A percentile compares a stretch with the other conserved stretches of the same genome.
Conservation (phyloP, 2,888 invertebrate genomes). For the Drosophila robusta region DNA sequence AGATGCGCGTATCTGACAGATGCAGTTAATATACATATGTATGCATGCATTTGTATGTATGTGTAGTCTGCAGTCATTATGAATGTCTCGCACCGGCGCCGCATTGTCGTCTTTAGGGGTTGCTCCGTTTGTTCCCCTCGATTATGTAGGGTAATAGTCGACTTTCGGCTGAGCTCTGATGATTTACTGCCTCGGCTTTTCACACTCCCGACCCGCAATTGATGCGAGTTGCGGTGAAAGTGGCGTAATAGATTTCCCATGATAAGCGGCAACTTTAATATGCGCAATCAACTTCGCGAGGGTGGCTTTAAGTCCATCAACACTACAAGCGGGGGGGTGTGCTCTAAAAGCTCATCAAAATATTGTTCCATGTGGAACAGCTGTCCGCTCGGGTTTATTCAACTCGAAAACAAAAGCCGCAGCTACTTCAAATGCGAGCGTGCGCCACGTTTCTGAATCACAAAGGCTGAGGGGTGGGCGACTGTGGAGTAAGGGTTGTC, state of each 20-base stretch:
- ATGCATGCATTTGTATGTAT: conserved; percentile 2
- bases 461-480: conserved; percentile 1
- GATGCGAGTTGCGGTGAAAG: conserved; percentile 63
- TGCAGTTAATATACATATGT: conserved; percentile 28
- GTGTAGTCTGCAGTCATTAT: conserved; percentile 37
- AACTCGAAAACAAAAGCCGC: conserved; percentile 54
- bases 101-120: conserved; percentile 42
- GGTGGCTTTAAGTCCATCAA: conserved; percentile 41
- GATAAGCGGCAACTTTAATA: conserved; percentile 37
- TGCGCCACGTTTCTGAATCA: conserved; percentile 53
- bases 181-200: conserved; percentile 53
- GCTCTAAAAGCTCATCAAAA: conserved; percentile 47
- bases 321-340: conserved; percentile 37
- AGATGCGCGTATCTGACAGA: conserved; percentile 55
- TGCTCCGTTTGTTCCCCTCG: conserved; percentile 46
- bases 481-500: conserved; percentile 10
- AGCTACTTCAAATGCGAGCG: conserved; percentile 27
- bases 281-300: conserved; percentile 47
- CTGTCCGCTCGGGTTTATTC: conserved; percentile 65
- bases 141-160: conserved; percentile 60
- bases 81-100: conserved; percentile 15
- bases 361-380: conserved; percentile 45
- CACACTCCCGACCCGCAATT: conserved; percentile 37
- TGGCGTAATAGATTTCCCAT: conserved; percentile 51
- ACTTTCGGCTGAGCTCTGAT: conserved; percentile 32